Conservation (phyloP, 2,113 vertebrate species). For the Sinocyclocheilus anshuiensis region DNA sequence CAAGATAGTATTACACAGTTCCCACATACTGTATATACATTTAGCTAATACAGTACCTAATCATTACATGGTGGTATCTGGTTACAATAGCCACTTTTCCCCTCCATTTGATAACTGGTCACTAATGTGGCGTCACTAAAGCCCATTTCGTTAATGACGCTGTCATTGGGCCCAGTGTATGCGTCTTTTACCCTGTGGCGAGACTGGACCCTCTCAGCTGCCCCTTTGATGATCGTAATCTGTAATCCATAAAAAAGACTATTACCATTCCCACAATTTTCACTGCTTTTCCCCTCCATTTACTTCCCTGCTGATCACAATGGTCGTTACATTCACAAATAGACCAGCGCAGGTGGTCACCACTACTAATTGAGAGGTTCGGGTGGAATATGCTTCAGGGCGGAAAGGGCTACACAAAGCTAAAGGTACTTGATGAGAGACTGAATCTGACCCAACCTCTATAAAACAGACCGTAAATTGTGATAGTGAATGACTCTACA, state of each 20-base stretch:
- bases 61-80: slow-evolving; percentile 23
- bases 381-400: slow-evolving; percentile 9
- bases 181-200: slow-evolving; percentile 57
- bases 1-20: neutral
- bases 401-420: slow-evolving; percentile 17
- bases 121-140: slow-evolving; percentile 42
- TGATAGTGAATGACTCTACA: slow-evolving; percentile 49
- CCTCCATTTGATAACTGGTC: slow-evolving; percentile 15
- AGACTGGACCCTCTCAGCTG: slow-evolving; percentile 37
- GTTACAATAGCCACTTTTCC: slow-evolving; percentile 20
- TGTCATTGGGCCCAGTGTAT: slow-evolving; percentile 60
- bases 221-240: slow-evolving; percentile 57
- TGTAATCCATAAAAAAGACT: slow-evolving; percentile 45
- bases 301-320: slow-evolving; percentile 47
- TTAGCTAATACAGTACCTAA: slow-evolving; percentile 12
- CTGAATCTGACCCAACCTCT: slow-evolving; percentile 56
- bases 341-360: slow-evolving; percentile 62
- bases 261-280: slow-evolving; percentile 62
- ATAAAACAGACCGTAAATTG: slow-evolving; percentile 68
- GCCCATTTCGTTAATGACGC: slow-evolving; percentile 61
- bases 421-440: slow-evolving; percentile 60
- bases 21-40: slow-evolving; percentile 3
- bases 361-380: slow-evolving; percentile 59
- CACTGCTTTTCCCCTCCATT: slow-evolving; percentile 28
- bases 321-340: slow-evolving; percentile 71